These are phyloP conservation scores for Entomyzon cyanotis DNA, from an alignment of 2,113 vertebrate genomes.

Conservation along the genomic window DNA sequence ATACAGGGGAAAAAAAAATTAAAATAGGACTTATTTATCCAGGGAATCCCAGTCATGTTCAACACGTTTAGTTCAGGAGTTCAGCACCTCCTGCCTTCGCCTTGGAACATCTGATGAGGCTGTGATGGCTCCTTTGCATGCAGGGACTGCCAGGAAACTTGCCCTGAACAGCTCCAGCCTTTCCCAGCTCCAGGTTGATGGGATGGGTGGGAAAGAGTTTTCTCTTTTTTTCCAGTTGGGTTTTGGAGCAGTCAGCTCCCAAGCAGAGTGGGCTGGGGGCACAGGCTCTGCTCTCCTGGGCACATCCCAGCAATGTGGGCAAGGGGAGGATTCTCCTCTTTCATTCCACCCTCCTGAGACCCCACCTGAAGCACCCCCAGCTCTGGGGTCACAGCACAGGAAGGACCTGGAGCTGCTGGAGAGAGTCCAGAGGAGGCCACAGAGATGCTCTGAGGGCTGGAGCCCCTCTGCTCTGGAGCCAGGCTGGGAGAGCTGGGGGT, in stretches of 20 bases:
- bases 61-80: not conserved
- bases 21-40: not conserved
- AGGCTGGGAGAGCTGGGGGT: not conserved
- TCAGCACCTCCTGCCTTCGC: not conserved
- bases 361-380: not conserved
- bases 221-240: too few relatives aligned
- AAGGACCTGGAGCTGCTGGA: not conserved
- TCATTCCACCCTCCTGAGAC: fast-evolving
- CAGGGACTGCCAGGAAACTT: not conserved
- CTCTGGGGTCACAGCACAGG: not conserved
- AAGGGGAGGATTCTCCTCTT: not conserved
- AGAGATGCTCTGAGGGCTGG: not conserved
- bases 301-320: not conserved
- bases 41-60: not conserved
- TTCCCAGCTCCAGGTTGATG: fast-evolving
- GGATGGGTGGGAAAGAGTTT: fast-evolving
- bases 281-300: not conserved
- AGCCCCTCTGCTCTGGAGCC: not conserved
- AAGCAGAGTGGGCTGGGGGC: fast-evolving
- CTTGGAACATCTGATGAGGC: not conserved
- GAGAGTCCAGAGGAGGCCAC: fast-evolving
- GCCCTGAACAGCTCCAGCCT: not conserved
- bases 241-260: not conserved
- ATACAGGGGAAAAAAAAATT: fast-evolving
- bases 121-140: fast-evolving